Evolutionary conservation across 2,888 invertebrate species (phyloP).

Genomic region (Camptogramma bilineatum): DNA sequence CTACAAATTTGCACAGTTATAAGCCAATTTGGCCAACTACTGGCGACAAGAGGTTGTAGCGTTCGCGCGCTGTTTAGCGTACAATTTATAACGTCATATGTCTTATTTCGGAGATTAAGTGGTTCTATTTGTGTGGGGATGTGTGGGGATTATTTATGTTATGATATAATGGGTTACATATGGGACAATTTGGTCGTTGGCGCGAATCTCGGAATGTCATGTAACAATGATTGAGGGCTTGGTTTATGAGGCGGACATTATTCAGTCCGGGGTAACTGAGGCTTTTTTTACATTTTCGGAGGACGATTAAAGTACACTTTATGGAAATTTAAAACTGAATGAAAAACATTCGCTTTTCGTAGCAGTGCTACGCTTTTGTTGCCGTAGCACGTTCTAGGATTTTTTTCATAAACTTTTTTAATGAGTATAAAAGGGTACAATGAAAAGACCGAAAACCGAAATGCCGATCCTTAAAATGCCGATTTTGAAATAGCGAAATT

Average conservation of each 20-base stretch:
- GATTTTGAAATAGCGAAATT: too few species aligned
- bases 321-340: not conserved
- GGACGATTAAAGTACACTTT: not conserved
- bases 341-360: not conserved
- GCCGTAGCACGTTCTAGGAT: constrained; percentile 1
- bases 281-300: not conserved
- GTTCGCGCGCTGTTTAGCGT: constrained; percentile 55
- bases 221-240: constrained; percentile 16
- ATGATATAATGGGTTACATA: constrained; percentile 44
- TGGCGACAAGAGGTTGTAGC: constrained; percentile 55
- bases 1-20: constrained; percentile 38
- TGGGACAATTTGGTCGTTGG: constrained; percentile 34
- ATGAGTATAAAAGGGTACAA: not conserved
- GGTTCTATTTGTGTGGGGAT: constrained; percentile 51
- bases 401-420: not conserved
- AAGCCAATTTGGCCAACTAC: constrained; percentile 64
- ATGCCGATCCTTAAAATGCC: too few species aligned
- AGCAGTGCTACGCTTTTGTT: constrained; percentile 1
- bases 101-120: constrained; percentile 62
- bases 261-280: constrained; percentile 3
- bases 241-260: constrained; percentile 11
- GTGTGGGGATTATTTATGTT: constrained; percentile 51
- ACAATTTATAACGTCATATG: constrained; percentile 55
- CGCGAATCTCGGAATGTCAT: constrained; percentile 27
- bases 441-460: too few species aligned